A percentile compares a stretch with the other conserved stretches of the same genome.
Evolutionary conservation across 2,888 invertebrate species (phyloP).

Genomic region (Micropterix aruncella): DNA sequence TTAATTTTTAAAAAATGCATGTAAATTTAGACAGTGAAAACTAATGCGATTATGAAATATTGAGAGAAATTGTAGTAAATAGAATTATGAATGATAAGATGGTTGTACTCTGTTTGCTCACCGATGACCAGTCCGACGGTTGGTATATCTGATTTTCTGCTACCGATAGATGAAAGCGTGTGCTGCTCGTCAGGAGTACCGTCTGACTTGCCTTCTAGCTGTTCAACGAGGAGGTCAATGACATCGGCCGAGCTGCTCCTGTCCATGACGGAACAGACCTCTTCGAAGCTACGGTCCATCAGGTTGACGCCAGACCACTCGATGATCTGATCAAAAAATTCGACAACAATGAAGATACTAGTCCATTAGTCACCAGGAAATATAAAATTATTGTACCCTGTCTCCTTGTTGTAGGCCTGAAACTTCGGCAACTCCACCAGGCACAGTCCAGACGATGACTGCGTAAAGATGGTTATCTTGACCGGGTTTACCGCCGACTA

Average conservation of each 20-base stretch:
- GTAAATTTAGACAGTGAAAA: not conserved
- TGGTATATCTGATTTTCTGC: conserved; percentile 9
- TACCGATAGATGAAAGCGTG: conserved; percentile 9
- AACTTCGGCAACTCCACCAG: conserved; percentile 83
- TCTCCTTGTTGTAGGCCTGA: conserved; percentile 81
- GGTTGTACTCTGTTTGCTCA: conserved; percentile 19
- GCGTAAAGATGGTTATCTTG: conserved; percentile 78
- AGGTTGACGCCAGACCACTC: conserved; percentile 87
- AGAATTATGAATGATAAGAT: not conserved
- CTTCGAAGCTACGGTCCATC: conserved; percentile 86
- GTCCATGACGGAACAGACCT: conserved; percentile 82
- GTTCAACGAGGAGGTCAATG: conserved; percentile 77
- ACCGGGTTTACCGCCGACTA: conserved; percentile 83
- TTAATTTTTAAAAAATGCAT: too few relatives aligned
- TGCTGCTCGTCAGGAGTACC: conserved; percentile 14
- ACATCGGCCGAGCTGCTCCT: conserved; percentile 57
- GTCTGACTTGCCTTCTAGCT: conserved; percentile 51
- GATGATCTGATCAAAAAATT: conserved; percentile 43
- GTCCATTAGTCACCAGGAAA: conserved; percentile 1
- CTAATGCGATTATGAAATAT: not conserved
- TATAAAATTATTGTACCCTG: conserved; percentile 40
- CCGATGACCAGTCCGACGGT: conserved; percentile 45
- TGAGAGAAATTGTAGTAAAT: too few relatives aligned
- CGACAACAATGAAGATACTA: conserved; percentile 3
- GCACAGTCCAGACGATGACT: conserved; percentile 84